A percentile compares a stretch with the other conserved stretches of the same genome.
These are phyloP conservation scores for Cylindroiulus punctatus DNA, from an alignment of 2,888 invertebrate genomes.

Conservation along the genomic window DNA sequence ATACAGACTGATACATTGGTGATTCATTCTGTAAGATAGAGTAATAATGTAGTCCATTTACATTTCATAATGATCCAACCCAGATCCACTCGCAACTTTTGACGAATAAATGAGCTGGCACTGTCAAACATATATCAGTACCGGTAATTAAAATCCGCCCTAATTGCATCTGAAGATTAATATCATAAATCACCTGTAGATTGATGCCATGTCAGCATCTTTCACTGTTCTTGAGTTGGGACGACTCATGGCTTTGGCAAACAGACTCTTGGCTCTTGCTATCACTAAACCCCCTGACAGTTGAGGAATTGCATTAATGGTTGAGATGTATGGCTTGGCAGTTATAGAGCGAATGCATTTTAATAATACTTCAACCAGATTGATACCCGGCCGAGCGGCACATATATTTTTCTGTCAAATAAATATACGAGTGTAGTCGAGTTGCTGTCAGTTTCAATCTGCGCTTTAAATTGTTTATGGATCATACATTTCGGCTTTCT, in stretches of 20 bases:
- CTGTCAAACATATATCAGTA: constrained; percentile 20
- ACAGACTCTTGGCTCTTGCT: background rate
- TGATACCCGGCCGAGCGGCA: background rate
- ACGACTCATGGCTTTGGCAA: background rate
- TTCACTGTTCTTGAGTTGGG: background rate
- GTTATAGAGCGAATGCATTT: background rate
- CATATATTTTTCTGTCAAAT: background rate
- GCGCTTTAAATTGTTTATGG: background rate
- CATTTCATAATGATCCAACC: background rate
- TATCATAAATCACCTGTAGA: constrained; percentile 27
- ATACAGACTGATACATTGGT: too few species aligned
- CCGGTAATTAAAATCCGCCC: constrained; percentile 25
- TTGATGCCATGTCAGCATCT: background rate
- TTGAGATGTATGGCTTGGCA: constrained; percentile 8
- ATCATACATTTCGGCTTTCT: background rate
- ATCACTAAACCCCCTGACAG: background rate
- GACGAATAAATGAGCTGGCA: background rate
- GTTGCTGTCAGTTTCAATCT: constrained; percentile 34
- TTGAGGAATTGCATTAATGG: constrained; percentile 29
- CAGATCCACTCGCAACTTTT: background rate
- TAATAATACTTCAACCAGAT: constrained; percentile 16
- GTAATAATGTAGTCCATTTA: background rate
- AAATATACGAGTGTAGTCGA: background rate
- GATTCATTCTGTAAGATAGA: background rate
- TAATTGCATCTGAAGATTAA: constrained; percentile 30